Base-by-base conservation (phyloP, 2,888 invertebrate species). In the Sialis fuliginosa region DNA sequence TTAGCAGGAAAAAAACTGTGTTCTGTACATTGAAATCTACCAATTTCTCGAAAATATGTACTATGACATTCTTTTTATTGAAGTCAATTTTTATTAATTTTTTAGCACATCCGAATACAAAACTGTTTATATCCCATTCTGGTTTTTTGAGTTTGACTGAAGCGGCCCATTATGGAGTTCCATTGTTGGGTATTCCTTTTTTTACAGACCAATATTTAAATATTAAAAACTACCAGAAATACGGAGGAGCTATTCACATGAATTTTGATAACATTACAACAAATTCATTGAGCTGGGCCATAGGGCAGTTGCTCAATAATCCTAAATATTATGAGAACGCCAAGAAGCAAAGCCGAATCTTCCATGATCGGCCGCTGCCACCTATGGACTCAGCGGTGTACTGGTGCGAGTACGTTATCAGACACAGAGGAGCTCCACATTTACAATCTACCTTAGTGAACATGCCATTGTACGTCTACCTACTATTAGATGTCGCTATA, bases 51-150 rank as follows among this genome's bases (percentile, higher is more conserved):
- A n/a, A n/a, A n/a, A n/a, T n/a, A n/a, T n/a, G n/a, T n/a, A n/a
- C 22, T 22, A 22, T 22, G 22, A 22, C 4, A 22, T 22, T 22
- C 4, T 22, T 22, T n/a, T n/a, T n/a, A n/a, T n/a, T n/a, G 22
- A 22, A 22, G 22, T 22, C 22, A 4, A 22, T 2, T 22, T 2
- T 22, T 22, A 22, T 22, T 22, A 2, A 22, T 2, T 22, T 22
- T 4, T 42, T 31, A 70, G 70, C 67, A 6, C 74, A 77, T 58
- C 62, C 62, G 2, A 72, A 72, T 43, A 63, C 73, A 1, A 67
- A 65, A 49, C 55, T 71, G 1, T 75, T 77, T 53, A 69, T 77
- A 49, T 72, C 72, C 9, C 71, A 75, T 54, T 75, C 73, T 32
- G 77, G 76, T 0, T 59, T 72, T 39, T 65, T 75, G 54, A 71